Evolutionary conservation across 2,888 invertebrate genomes (phyloP), one percentile per base, ranked within the genome.

Genomic region (Colletes collaris): DNA sequence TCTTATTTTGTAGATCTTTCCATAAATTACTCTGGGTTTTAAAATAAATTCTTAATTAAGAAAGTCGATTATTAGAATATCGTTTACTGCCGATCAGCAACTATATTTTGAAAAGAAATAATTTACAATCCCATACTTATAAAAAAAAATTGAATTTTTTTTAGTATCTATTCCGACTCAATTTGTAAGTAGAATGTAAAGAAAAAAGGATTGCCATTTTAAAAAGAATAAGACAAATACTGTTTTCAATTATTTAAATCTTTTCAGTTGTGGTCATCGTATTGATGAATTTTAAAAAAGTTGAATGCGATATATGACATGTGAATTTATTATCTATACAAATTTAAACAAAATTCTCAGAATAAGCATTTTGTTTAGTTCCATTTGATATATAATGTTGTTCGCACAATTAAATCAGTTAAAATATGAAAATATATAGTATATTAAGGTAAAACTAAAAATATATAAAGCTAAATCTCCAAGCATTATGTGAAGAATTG

Each of bases 391-490:
- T 19, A 0, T 49, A 46, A 37, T 35, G 11, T 10, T n/a, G 6
- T 11, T 69, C 60, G 79, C 19, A 11, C 27, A 53, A 55, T 58
- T 46, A 40, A 44, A 40, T 19, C 8, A 68, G 46, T 11, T 37
- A 10, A 1, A 56, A 13, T 52, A n/a, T 35, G 58, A 10, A 71
- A 70, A 62, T 11, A 77, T 60, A 67, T 82, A 89, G 63, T 88
- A 85, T 8, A 89, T 85, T 3, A 90, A 27, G 11, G 89, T 86
- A 67, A 91, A 92, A 70, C 87, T 89, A 37, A 91, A 90, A 62
- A 92, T 81, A 44, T 91, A 92, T 19, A 92, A 67, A 40, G 90
- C 85, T 63, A 91, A 87, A 75, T 92, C 91, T 44, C 77, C 83
- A 3, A 84, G 16, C 6, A 90, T 74, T 62, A 72, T 71, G 50